phyloP scores from a whole-genome alignment of 1,140 invertebrate genomes.

The Chymomyza costata region DNA sequence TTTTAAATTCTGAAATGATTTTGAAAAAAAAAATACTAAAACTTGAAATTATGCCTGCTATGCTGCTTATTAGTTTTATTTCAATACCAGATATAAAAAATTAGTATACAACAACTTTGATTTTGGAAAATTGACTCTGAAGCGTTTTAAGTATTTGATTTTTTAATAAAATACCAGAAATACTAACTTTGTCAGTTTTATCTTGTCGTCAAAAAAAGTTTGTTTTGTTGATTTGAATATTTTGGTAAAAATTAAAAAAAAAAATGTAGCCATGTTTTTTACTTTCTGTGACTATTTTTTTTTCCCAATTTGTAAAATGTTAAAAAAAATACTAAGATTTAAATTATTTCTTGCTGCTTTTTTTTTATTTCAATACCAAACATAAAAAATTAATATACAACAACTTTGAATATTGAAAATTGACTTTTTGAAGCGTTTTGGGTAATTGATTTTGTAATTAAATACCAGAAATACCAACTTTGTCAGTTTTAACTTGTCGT shows the following conservation, averaged over 20 bases:
- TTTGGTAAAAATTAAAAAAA: background rate
- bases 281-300: background rate
- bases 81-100: too few species aligned
- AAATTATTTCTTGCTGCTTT: too few species aligned
- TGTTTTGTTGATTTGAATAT: background rate
- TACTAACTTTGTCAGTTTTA: background rate
- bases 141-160: background rate
- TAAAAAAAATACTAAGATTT: too few species aligned
- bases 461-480: too few species aligned
- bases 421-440: background rate
- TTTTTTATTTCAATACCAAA: too few species aligned
- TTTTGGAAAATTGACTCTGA: background rate
- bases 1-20: background rate
- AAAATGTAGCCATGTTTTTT: background rate
- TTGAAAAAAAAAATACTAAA: background rate
- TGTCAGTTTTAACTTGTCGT: too few species aligned
- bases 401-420: too few species aligned
- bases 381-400: too few species aligned
- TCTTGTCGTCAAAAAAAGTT: background rate
- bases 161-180: background rate
- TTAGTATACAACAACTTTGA: background rate
- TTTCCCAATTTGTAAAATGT: background rate
- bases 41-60: background rate
- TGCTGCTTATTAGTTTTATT: background rate
- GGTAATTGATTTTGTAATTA: too few species aligned